Conservation (phyloP, 2,113 vertebrate species). For the Suncus etruscus region DNA sequence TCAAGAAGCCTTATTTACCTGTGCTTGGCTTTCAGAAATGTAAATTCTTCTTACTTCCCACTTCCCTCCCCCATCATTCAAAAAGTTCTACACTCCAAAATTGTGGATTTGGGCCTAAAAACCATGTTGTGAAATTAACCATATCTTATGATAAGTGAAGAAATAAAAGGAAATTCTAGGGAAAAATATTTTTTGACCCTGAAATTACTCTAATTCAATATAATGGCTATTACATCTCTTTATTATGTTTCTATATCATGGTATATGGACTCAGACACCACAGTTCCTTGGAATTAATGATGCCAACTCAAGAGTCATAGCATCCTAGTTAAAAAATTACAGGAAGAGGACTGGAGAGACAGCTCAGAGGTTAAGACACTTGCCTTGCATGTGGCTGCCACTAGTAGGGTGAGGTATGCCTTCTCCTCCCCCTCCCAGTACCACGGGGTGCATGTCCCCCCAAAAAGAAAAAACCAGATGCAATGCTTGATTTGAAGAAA, state of each 20-base stretch:
- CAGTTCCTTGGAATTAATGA: background rate
- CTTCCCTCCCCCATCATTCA: slow-evolving; percentile 29
- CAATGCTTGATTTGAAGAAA: too few species aligned
- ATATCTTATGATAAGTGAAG: slow-evolving; percentile 2
- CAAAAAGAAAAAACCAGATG: too few species aligned
- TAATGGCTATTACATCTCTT: background rate
- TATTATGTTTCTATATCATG: background rate
- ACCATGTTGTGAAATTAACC: background rate
- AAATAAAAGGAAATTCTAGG: slow-evolving; percentile 32
- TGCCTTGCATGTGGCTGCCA: too few species aligned
- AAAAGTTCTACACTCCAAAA: background rate
- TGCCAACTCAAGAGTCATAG: background rate
- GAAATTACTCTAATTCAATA: slow-evolving; percentile 46
- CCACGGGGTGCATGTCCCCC: too few species aligned
- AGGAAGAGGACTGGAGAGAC: slow-evolving; percentile 16
- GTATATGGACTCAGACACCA: background rate
- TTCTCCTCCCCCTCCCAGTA: too few species aligned
- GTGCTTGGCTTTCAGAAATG: background rate
- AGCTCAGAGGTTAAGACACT: too few species aligned
- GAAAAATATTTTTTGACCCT: background rate
- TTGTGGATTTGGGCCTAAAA: slow-evolving; percentile 9
- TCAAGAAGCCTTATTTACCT: background rate
- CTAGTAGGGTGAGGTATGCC: too few species aligned
- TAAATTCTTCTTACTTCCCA: background rate
- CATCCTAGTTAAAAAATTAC: background rate